Conservation (phyloP, 2,888 invertebrate species). For the Dione vanillae region DNA sequence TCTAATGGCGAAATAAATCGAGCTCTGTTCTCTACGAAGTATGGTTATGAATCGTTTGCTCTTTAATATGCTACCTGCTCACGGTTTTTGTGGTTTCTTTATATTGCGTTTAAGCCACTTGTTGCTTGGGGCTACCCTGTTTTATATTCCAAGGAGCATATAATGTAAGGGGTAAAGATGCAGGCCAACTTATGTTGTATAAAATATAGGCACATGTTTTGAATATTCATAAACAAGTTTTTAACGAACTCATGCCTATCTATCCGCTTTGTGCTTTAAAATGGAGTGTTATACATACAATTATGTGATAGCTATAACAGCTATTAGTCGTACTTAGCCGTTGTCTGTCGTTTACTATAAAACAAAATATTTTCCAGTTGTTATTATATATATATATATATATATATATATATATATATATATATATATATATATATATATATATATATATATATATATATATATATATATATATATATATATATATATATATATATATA, state of each 20-base stretch:
- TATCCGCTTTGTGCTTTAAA: constrained; percentile 16
- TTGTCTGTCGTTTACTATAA: too few species aligned
- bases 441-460: too few species aligned
- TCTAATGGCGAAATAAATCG: constrained; percentile 64
- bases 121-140: constrained; percentile 74
- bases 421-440: too few species aligned
- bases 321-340: neutral
- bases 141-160: constrained; percentile 60
- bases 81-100: constrained; percentile 76
- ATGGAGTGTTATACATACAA: neutral
- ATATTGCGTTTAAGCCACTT: constrained; percentile 79
- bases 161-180: constrained; percentile 50
- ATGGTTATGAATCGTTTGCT: constrained; percentile 71
- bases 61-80: constrained; percentile 72
- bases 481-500: too few species aligned
- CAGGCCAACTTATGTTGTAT: constrained; percentile 46
- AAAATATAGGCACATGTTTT: constrained; percentile 42
- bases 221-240: constrained; percentile 45
- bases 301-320: neutral
- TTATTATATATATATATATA: too few species aligned
- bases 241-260: constrained; percentile 30
- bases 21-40: constrained; percentile 66
- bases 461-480: too few species aligned
- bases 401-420: too few species aligned
- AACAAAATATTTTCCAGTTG: neutral